Percentiles rank a stretch among this genome's conserved stretches.
Conservation (phyloP, 2,113 vertebrate genomes). For the Manacus vitellinus region DNA sequence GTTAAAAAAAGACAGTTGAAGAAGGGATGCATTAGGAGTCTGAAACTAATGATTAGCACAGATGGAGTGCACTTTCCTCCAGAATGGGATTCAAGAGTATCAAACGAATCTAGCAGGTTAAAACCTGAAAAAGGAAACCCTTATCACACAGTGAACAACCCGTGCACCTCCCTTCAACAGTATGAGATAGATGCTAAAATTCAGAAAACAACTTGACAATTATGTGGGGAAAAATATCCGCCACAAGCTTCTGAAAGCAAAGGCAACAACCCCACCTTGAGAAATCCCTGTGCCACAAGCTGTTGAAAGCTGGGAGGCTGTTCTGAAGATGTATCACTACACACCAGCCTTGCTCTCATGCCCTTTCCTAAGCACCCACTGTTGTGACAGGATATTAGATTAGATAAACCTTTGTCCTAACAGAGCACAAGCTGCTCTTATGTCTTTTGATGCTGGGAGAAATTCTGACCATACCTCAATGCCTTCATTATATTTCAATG, state of each 20-base stretch:
- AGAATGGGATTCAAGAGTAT: background rate
- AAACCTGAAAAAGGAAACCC: background rate
- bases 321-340: background rate
- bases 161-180: background rate
- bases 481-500: background rate
- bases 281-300: background rate
- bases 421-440: background rate
- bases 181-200: background rate
- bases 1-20: background rate
- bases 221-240: background rate
- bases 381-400: background rate
- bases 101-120: background rate
- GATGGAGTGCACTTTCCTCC: background rate
- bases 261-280: background rate
- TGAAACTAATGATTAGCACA: background rate
- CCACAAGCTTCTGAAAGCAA: background rate
- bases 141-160: background rate
- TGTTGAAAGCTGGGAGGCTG: background rate
- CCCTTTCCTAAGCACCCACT: accelerated
- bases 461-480: background rate
- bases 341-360: background rate
- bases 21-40: background rate
- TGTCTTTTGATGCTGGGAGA: background rate
- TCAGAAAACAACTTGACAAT: background rate
- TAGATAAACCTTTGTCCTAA: background rate